Conservation (phyloP, 2,797 vertebrate species). For the Squalus acanthias region DNA sequence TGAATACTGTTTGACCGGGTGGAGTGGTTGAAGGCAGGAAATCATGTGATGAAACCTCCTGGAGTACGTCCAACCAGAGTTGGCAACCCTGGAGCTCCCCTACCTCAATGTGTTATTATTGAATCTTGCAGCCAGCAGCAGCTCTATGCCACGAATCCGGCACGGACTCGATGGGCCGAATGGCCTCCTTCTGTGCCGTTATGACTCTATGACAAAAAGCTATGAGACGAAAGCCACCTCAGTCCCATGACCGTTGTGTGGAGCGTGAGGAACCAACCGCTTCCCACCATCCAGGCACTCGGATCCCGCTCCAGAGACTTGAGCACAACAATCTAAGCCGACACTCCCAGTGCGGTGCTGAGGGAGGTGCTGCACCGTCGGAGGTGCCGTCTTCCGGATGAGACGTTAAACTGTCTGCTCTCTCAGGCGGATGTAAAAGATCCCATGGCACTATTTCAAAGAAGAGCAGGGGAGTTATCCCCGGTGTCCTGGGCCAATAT, state of each 20-base stretch:
- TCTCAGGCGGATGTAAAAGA: neutral
- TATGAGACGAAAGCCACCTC: neutral
- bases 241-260: neutral
- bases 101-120: neutral
- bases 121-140: neutral
- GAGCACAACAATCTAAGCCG: neutral
- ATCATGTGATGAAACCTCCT: neutral
- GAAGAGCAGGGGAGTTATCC: neutral
- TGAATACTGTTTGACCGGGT: neutral
- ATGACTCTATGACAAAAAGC: neutral
- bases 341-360: too few relatives aligned
- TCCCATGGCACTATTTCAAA: neutral
- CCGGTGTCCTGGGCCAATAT: neutral
- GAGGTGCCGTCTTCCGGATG: neutral
- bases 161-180: too few relatives aligned
- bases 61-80: neutral
- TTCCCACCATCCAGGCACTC: neutral
- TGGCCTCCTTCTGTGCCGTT: too few relatives aligned
- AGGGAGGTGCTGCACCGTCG: neutral
- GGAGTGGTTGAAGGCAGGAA: neutral
- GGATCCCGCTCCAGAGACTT: neutral
- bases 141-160: neutral
- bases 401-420: neutral
- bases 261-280: neutral
- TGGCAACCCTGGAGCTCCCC: neutral